A percentile compares a stretch with the other conserved stretches of the same genome.
phyloP scores from a whole-genome alignment of 2,113 vertebrate species.

The Psilopogon haemacephalus region DNA sequence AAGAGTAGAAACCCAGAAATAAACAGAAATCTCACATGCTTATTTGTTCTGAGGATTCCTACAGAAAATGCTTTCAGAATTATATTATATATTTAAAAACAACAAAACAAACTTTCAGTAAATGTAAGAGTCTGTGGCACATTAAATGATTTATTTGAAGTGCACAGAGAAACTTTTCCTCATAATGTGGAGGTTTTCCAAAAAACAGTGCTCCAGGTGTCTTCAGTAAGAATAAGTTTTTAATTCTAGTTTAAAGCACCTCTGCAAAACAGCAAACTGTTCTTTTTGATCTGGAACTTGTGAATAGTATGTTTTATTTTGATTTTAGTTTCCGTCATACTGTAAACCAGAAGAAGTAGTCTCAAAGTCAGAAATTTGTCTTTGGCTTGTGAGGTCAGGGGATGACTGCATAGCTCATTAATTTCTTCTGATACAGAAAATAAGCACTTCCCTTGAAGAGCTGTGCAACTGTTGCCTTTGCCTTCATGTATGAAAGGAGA shows the following conservation, averaged over 20 bases:
- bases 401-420: background rate
- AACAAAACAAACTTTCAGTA: background rate
- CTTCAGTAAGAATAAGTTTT: background rate
- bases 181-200: background rate
- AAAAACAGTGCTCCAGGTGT: background rate
- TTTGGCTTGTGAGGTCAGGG: background rate
- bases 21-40: background rate
- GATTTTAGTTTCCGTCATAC: background rate
- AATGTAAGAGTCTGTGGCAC: background rate
- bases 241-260: background rate
- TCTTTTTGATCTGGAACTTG: background rate
- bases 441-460: background rate
- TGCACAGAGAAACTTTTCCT: background rate
- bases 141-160: background rate
- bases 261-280: accelerated
- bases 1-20: background rate
- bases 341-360: background rate
- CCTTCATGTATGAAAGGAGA: constrained; percentile 14
- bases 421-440: background rate
- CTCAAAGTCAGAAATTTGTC: background rate
- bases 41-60: background rate
- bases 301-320: background rate
- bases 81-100: background rate
- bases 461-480: background rate
- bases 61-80: background rate